These are phyloP conservation scores for Portunus trituberculatus DNA, from an alignment of 1,140 invertebrate species.

Conservation along the genomic window DNA sequence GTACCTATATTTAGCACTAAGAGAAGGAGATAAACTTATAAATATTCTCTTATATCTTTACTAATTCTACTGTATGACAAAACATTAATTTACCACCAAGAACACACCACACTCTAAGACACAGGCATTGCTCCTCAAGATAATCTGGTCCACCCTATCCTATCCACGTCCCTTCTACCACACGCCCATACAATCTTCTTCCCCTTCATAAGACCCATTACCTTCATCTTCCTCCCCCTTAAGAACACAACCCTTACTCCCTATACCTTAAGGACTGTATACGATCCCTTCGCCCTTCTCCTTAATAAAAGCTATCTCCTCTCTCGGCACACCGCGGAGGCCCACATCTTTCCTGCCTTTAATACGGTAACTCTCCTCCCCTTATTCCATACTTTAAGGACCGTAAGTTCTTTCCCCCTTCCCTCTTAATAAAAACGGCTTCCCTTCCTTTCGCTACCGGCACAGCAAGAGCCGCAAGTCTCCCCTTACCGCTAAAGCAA, in stretches of 20 bases:
- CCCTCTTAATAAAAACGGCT: background rate
- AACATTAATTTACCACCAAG: too few species aligned
- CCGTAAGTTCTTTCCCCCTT: too few species aligned
- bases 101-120: too few species aligned
- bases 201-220: slow-evolving; percentile 19
- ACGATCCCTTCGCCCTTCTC: background rate
- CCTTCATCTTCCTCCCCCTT: slow-evolving; percentile 29
- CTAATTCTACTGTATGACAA: too few species aligned
- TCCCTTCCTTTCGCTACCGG: background rate
- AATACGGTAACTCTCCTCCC: background rate
- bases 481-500: too few species aligned
- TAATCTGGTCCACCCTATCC: background rate
- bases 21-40: too few species aligned
- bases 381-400: too few species aligned
- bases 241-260: background rate
- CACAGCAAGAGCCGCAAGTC: background rate
- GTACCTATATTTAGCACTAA: too few species aligned
- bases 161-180: background rate
- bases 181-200: slow-evolving; percentile 16
- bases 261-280: background rate
- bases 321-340: background rate
- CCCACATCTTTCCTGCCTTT: background rate
- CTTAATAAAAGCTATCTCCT: background rate
- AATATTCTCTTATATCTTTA: too few species aligned
- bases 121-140: background rate